Base-by-base conservation (phyloP, 1,140 invertebrate species). In the Temnothorax nylanderi region DNA sequence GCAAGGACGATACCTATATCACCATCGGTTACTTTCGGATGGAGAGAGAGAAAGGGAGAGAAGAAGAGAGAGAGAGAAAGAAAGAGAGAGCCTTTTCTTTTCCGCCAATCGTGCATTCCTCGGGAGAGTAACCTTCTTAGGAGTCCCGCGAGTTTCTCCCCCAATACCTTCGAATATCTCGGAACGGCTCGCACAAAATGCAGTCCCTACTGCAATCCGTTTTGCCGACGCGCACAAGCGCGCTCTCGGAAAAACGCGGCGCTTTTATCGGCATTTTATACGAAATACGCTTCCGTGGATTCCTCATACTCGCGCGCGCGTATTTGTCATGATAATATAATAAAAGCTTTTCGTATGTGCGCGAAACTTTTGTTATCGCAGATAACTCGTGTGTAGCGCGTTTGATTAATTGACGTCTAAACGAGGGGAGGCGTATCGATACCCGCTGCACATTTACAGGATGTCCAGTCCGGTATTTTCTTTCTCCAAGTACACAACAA, bases 1-100 rank as follows among this genome's bases (percentile, higher is more conserved):
- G 26, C 77, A 81, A 82, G 77, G 78, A 71, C 64, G 77, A 84
- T 72, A 87, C 32, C 85, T 71, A 74, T 87, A 87, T 82, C 65
- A 82, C 85, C 47, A 47, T 49, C 82, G 37, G 74, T 32, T 78
- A 47, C 76, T 71, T 86, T 69, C 64, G 60, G 6, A 56, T 60
- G 82, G 11, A 81, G 13, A 44, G 26, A 44, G 32, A 54, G 11
- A 64, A 51, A 11, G 3, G 10, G 64, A 56, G 47, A 41, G 81
- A n/a, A 80, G 11, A 41, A 64, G 11, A 58, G 16, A 49, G 44
- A 13, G 13, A 21, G 56, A 62, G 41, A 51, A 8, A 44, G 11
- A 58, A 18, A 67, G 51, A 62, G 34, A 34, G 21, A 60, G 64
- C 34, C 65, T 72, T 60, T 69, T 69, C 54, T 86, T 51, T 80